A percentile compares a stretch with the other conserved stretches of the same genome.
These are phyloP conservation scores for Lutjanus argentimaculatus DNA, from an alignment of 2,797 vertebrate species.

Conservation along the genomic window DNA sequence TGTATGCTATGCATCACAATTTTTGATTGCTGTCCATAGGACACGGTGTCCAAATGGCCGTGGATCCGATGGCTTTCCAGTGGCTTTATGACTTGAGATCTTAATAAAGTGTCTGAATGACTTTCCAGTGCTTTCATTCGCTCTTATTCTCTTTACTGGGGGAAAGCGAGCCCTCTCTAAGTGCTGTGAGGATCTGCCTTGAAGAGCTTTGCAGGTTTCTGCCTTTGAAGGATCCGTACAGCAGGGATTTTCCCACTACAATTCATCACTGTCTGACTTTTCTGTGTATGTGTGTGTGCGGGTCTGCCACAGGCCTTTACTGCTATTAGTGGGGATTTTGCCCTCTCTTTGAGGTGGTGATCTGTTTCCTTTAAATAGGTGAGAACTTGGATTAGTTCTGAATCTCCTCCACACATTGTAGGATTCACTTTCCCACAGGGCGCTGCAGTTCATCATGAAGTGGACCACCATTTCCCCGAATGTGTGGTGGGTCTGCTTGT, in stretches of 20 bases:
- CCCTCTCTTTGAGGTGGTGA: constrained; percentile 73
- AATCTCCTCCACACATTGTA: constrained; percentile 56
- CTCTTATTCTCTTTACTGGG: constrained; percentile 57
- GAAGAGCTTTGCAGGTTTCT: constrained; percentile 82
- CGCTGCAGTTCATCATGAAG: constrained; percentile 64
- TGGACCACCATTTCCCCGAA: constrained; percentile 67
- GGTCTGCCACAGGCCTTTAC: constrained; percentile 55
- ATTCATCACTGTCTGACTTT: constrained; percentile 73
- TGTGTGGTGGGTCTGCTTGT: constrained; percentile 50
- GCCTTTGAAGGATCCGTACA: constrained; percentile 69
- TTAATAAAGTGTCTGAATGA: constrained; percentile 83
- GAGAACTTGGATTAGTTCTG: constrained; percentile 75
- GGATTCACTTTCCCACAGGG: constrained; percentile 57
- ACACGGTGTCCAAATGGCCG: constrained; percentile 63
- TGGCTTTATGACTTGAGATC: constrained; percentile 81
- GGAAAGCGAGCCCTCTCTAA: constrained; percentile 45
- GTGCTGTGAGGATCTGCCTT: constrained; percentile 64
- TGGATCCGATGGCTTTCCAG: constrained; percentile 73
- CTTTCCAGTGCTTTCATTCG: constrained; percentile 73
- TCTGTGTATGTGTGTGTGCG: constrained; percentile 42
- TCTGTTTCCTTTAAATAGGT: constrained; percentile 78
- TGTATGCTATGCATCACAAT: constrained; percentile 66
- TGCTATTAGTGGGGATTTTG: constrained; percentile 64
- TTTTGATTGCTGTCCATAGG: constrained; percentile 68
- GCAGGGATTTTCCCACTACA: constrained; percentile 74